Base-by-base conservation (phyloP, 2,113 vertebrate genomes). In the Callipepla squamata region DNA sequence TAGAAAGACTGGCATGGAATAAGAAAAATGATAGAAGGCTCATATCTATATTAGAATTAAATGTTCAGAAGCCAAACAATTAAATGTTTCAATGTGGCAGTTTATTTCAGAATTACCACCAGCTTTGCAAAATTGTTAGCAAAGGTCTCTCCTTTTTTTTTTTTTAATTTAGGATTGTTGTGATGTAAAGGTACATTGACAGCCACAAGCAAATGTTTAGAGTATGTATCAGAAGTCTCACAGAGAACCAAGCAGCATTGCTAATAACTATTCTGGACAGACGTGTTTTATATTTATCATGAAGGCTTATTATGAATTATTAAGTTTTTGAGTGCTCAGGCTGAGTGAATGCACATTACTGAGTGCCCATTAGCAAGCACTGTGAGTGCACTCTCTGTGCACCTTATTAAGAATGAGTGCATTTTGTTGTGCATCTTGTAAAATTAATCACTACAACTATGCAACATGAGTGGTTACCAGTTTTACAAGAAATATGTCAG, bases 261-360 rank as follows among this genome's bases (percentile, higher is more conserved):
- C 68, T 75, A 62, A 89, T 92, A 91, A 66, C 44, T 87, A 61
- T 78, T 75, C 78, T 74, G 74, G 48, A 61, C 26, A 69, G 73
- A 76, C 4, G 4, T 50, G 32, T 34, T 92, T 85, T 87, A 72
- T 96, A 85, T 89, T 91, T 91, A 79, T 93, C 65, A 57, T 66
- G 65, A 70, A 58, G 51, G 53, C 84, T 94, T 69, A 91, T 77
- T 86, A 92, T 95, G 68, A 95, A 96, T 96, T 94, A 94, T 95
- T 95, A 87, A 91, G 87, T 25, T 89, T 88, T 77, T 91, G 90
- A 94, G 95, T 92, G 95, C 88, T 53, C 48, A 80, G 79, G 79
- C 74, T 5, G 14, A 89, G 66, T 74, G 78, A 83, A 79, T 34
- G 65, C 78, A 78, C 66, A 44, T 80, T 76, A 48, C 82, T 20